phyloP scores from a whole-genome alignment of 2,797 vertebrate genomes.

The Enteromius paludinosus region DNA sequence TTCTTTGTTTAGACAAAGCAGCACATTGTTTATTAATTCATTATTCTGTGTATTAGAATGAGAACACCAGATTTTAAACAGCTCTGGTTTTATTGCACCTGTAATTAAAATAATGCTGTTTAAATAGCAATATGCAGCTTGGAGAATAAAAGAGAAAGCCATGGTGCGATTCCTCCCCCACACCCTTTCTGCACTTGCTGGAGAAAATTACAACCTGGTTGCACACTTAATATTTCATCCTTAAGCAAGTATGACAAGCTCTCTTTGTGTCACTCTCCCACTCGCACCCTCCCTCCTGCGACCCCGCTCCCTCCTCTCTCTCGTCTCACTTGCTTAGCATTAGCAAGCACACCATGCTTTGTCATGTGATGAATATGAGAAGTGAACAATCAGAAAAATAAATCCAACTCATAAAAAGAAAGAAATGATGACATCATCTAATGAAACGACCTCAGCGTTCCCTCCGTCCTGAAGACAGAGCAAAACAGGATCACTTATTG shows the following conservation, averaged over 20 bases:
- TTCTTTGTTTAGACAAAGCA: background rate
- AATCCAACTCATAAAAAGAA: slow-evolving; percentile 69
- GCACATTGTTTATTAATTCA: slow-evolving; percentile 67
- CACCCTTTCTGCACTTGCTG: slow-evolving; percentile 75
- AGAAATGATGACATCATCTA: background rate
- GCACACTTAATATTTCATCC: slow-evolving; percentile 83
- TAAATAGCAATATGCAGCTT: slow-evolving; percentile 19
- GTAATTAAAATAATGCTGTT: slow-evolving; percentile 60
- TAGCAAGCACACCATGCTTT: slow-evolving; percentile 69
- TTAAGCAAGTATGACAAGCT: slow-evolving; percentile 83
- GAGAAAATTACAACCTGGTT: slow-evolving; percentile 85
- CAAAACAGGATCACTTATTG: slow-evolving; percentile 15
- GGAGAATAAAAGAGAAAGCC: slow-evolving; percentile 39
- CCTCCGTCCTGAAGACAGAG: background rate
- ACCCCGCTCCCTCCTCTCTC: slow-evolving; percentile 48
- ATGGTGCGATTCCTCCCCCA: slow-evolving; percentile 74
- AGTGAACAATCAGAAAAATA: slow-evolving; percentile 66
- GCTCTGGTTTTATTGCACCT: slow-evolving; percentile 45
- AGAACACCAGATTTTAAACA: slow-evolving; percentile 49
- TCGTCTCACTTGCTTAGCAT: slow-evolving; percentile 70
- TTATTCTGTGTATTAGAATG: slow-evolving; percentile 73
- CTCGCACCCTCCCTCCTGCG: slow-evolving; percentile 49
- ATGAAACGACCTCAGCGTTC: background rate
- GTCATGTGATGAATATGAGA: slow-evolving; percentile 71
- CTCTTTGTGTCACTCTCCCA: slow-evolving; percentile 73